These are phyloP conservation scores for Monoplex corrugatus DNA, from an alignment of 2,888 invertebrate genomes.

Conservation along the genomic window DNA sequence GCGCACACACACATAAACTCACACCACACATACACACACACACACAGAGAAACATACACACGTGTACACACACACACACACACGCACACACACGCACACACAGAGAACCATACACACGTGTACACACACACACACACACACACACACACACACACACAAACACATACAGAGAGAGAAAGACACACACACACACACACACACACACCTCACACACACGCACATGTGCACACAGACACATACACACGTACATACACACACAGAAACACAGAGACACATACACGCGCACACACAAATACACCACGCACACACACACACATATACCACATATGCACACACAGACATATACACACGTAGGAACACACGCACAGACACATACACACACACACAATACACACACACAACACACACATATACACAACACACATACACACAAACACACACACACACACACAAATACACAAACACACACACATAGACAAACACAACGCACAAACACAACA, in stretches of 20 bases:
- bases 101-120: neutral
- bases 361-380: constrained; percentile 11
- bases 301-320: constrained; percentile 24
- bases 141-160: neutral
- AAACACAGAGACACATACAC: constrained; percentile 1
- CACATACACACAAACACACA: no score
- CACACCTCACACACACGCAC: neutral
- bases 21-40: no score
- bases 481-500: no score
- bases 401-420: no score
- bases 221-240: no score
- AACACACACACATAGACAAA: no score
- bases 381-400: neutral
- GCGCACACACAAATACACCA: constrained; percentile 9
- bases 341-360: constrained; percentile 1
- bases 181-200: neutral
- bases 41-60: neutral
- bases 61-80: no score
- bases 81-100: no score
- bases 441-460: no score
- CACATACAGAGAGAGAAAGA: neutral
- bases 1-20: neutral
- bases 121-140: neutral
- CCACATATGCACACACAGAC: constrained; percentile 15
- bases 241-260: neutral